phyloP scores from a whole-genome alignment of 2,113 vertebrate genomes.

The Monarcha castaneiventris region DNA sequence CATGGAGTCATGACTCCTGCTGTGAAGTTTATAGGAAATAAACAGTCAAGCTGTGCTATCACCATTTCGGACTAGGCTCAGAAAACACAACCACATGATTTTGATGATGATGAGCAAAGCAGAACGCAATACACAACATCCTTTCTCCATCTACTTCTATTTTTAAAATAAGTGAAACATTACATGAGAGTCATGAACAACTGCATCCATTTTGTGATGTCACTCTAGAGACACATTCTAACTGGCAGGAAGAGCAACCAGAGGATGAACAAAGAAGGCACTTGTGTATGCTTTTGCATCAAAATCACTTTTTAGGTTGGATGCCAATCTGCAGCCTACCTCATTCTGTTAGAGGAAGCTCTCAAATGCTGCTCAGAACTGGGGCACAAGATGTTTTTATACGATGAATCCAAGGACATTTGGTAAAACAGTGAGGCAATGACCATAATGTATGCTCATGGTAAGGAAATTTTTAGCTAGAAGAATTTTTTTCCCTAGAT shows the following conservation, averaged over 20 bases:
- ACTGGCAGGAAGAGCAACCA: neutral
- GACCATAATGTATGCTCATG: neutral
- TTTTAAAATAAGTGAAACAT: neutral
- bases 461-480: neutral
- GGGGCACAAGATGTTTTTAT: neutral
- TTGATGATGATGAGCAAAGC: neutral
- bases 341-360: neutral
- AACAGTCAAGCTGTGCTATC: neutral
- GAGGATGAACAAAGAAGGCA: neutral
- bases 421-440: neutral
- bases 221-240: neutral
- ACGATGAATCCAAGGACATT: neutral
- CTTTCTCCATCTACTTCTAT: neutral
- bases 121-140: neutral
- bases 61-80: neutral
- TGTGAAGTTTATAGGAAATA: neutral
- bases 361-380: neutral
- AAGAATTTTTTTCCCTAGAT: neutral
- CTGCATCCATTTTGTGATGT: rapidly evolving
- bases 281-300: neutral
- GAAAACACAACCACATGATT: neutral
- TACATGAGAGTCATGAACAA: neutral
- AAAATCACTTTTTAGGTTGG: neutral
- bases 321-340: neutral
- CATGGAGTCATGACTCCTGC: neutral